A percentile compares a stretch with the other conserved stretches of the same genome.
Conservation (phyloP, 2,797 vertebrate species). For the Parambassis ranga region DNA sequence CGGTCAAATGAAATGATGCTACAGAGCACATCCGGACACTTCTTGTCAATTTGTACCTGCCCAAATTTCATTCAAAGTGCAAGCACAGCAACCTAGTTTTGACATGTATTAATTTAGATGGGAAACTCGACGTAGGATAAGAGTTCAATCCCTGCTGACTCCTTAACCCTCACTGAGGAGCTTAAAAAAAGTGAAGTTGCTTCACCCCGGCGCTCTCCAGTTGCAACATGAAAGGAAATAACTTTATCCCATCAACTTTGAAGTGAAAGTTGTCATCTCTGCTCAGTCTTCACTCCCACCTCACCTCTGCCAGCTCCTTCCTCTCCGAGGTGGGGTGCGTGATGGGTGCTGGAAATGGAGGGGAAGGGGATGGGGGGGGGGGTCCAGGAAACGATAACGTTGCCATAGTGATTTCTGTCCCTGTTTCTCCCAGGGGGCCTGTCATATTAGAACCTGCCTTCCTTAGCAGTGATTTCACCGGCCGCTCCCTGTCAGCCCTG, state of each 20-base stretch:
- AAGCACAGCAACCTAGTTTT: constrained; percentile 10
- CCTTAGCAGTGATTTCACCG: constrained; percentile 21
- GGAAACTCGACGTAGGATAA: constrained; percentile 51
- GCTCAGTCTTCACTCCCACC: constrained; percentile 56
- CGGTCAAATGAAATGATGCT: neutral
- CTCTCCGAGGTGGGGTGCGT: neutral
- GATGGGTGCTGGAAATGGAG: neutral
- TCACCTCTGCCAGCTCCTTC: constrained; percentile 52
- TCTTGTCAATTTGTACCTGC: too few relatives aligned
- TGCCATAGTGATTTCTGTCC: constrained; percentile 56
- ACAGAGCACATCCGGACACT: too few relatives aligned
- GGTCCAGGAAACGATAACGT: constrained; percentile 31
- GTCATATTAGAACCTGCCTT: constrained; percentile 38
- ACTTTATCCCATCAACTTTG: constrained; percentile 75
- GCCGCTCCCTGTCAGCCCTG: constrained; percentile 19
- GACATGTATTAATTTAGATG: constrained; percentile 48
- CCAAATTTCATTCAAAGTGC: too few relatives aligned
- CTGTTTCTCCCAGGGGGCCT: constrained; percentile 30
- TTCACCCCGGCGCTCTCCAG: constrained; percentile 53
- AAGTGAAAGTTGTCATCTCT: constrained; percentile 75
- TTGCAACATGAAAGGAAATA: constrained; percentile 76
- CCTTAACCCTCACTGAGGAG: constrained; percentile 51
- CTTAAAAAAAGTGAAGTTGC: constrained; percentile 61
- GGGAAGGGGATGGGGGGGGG: neutral
- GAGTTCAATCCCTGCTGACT: constrained; percentile 61